Base-by-base conservation (phyloP, 2,797 vertebrate species). In the Siniperca scherzeri region DNA sequence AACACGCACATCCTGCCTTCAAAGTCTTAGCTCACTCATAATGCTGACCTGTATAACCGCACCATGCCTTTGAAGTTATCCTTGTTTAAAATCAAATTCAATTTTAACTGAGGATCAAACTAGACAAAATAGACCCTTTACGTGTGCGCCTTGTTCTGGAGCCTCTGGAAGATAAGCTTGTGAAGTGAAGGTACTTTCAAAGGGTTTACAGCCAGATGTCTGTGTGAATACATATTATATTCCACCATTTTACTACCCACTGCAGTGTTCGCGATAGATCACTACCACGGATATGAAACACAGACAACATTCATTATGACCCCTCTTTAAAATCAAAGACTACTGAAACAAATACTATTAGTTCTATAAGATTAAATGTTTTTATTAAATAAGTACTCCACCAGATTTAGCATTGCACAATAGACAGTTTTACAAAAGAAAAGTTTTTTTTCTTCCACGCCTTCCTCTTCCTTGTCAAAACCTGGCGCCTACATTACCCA, bases 51-150 rank as follows among this genome's bases (percentile, higher is more conserved):
- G 85, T 81, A 56, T 68, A 84, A 38, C 80, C 42, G 36, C 62
- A 19, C 27, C 7, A 5, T 14, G 62, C 83, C 88, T 93, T 92
- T 93, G 90, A 92, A 89, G 87, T 83, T 65, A 74, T 65, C 74
- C 81, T 89, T 84, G 82, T 90, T 83, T 84, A 65, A 86, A 78
- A 89, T 91, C 68, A 67, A 82, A 88, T 84, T 74, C 21, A 74
- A 77, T 86, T 90, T 88, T 33, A 85, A 77, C 70, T 50, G 42
- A 77, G 77, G 78, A 90, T 88, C 81, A 89, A 87, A 85, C 85
- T 82, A 81, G 84, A 86, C 84, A 70, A 83, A 85, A 87, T 73
- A 66, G 66, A 75, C 55, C 66, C 38, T 52, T 78, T 77, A 53
- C 61, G 74, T 79, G 74, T 82, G 55, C 27, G 1, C 69, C 74